Percentiles rank a stretch among this genome's conserved stretches.
Evolutionary conservation across 2,113 vertebrate species (phyloP).

Genomic region (Electrona antarctica): DNA sequence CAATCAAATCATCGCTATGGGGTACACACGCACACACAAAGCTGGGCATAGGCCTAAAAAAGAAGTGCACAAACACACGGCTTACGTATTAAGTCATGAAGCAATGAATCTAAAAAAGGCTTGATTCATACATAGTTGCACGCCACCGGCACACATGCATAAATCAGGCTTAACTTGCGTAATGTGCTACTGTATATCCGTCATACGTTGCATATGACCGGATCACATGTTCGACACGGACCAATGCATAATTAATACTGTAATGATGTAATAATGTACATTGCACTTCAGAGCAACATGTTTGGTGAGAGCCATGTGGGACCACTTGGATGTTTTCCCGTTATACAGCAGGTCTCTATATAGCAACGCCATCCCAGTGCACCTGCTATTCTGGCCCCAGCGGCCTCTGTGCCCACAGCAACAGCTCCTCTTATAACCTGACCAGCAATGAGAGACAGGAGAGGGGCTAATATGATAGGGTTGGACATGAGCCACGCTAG

Average conservation of each 20-base stretch:
- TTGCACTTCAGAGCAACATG: background rate
- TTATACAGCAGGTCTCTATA: constrained; percentile 63
- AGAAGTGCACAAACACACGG: too few relatives aligned
- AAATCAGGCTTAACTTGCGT: too few relatives aligned
- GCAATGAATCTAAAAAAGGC: too few relatives aligned
- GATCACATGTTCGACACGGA: too few relatives aligned
- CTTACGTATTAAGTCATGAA: too few relatives aligned
- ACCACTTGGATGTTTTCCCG: constrained; percentile 36
- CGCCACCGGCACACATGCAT: too few relatives aligned
- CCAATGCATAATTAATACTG: background rate
- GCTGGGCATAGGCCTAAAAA: too few relatives aligned
- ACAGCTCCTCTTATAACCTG: constrained; percentile 65
- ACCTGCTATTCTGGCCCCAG: constrained; percentile 62
- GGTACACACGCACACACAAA: too few relatives aligned
- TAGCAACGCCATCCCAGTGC: constrained; percentile 53
- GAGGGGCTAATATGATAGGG: background rate
- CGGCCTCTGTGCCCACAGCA: constrained; percentile 58
- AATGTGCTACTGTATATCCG: too few relatives aligned
- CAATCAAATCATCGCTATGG: too few relatives aligned
- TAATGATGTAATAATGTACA: constrained; percentile 19
- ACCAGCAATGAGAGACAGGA: background rate
- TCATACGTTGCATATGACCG: too few relatives aligned
- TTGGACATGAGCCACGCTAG: background rate
- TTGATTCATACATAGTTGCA: too few relatives aligned
- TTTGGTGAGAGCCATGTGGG: constrained; percentile 5